Percentiles rank a stretch among this genome's conserved stretches.
Evolutionary conservation across 2,888 invertebrate species (phyloP).

Genomic region (Nemoura dubitans): DNA sequence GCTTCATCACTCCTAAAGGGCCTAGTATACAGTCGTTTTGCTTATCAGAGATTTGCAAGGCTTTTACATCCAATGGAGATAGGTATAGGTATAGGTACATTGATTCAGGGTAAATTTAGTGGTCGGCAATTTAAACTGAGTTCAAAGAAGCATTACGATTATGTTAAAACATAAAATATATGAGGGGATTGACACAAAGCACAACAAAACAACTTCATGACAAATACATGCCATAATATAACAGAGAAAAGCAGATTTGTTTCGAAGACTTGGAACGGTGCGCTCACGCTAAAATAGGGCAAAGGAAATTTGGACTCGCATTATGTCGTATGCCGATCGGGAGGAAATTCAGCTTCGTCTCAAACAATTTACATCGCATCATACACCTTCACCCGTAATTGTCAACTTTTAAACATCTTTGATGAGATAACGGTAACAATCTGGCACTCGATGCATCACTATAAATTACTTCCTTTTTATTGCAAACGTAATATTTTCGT

Average conservation of each 20-base stretch:
- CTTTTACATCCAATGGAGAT: too few species aligned
- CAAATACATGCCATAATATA: background rate
- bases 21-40: background rate
- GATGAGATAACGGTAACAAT: conserved; percentile 38
- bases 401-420: conserved; percentile 32
- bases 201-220: background rate
- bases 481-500: conserved; percentile 21
- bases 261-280: background rate
- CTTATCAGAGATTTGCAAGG: background rate
- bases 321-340: background rate
- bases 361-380: conserved; percentile 19
- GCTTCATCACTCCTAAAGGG: background rate
- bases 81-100: background rate
- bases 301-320: background rate
- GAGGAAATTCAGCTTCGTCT: background rate
- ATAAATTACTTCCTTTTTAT: conserved; percentile 32
- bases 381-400: conserved; percentile 38
- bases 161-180: background rate
- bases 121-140: background rate
- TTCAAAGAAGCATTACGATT: background rate
- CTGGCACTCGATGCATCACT: conserved; percentile 33
- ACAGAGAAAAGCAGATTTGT: background rate
- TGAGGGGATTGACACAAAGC: background rate
- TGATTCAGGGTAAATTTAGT: background rate
- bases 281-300: conserved; percentile 7